Percentiles rank a stretch among this genome's conserved stretches.
phyloP scores from a whole-genome alignment of 1,140 invertebrate species.

The Lepidurus apus region DNA sequence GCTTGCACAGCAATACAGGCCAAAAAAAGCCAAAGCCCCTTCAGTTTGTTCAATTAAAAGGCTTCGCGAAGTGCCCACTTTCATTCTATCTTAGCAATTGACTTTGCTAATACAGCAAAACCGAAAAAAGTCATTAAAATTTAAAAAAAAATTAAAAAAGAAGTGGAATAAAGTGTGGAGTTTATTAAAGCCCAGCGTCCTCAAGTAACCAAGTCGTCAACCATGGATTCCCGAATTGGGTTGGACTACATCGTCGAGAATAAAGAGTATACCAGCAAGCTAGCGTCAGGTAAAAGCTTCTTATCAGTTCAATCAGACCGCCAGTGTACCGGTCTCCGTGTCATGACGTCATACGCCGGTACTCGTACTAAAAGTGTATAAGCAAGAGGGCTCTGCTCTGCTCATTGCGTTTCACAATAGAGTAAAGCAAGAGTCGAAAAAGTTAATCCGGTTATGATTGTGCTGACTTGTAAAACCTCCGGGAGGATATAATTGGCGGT shows the following conservation, averaged over 20 bases:
- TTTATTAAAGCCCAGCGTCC: too few species aligned
- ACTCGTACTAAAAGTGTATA: too few species aligned
- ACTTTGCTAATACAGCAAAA: too few species aligned
- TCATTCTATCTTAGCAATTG: too few species aligned
- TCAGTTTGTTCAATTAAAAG: too few species aligned
- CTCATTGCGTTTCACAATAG: background rate
- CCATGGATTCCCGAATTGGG: constrained; percentile 79
- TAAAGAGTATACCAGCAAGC: constrained; percentile 82
- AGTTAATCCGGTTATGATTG: background rate
- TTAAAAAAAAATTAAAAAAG: too few species aligned
- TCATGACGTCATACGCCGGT: constrained; percentile 2
- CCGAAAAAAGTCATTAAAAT: too few species aligned
- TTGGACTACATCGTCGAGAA: constrained; percentile 91
- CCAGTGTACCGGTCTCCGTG: background rate
- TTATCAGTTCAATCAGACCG: background rate
- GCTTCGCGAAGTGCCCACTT: too few species aligned
- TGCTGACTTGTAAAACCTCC: background rate
- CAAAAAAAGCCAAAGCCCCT: too few species aligned
- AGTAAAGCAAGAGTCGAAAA: background rate
- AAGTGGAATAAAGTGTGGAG: too few species aligned
- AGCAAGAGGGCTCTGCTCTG: background rate
- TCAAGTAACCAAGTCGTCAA: background rate
- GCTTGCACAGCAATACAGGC: too few species aligned
- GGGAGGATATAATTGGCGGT: background rate
- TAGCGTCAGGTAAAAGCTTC: constrained; percentile 63